phyloP scores from a whole-genome alignment of 2,113 vertebrate genomes.

The Fregata magnificens region DNA sequence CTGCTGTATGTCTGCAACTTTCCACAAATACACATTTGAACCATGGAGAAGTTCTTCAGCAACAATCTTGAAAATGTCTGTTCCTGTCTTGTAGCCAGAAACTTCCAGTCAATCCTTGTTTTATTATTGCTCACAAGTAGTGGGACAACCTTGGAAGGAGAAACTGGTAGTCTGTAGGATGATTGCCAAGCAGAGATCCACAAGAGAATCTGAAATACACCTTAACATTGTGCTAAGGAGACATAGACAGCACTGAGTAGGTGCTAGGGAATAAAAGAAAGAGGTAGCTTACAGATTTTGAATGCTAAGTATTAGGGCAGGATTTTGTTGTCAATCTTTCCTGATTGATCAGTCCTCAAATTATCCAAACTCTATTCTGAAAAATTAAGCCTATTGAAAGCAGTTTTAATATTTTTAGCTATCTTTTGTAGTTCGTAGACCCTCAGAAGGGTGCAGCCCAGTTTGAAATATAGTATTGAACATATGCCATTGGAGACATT shows the following conservation, averaged over 20 bases:
- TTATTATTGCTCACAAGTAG: background rate
- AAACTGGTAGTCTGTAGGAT: background rate
- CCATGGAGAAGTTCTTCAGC: background rate
- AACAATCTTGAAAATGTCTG: background rate
- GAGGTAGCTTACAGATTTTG: background rate
- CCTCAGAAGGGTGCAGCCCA: background rate
- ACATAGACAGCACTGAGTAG: background rate
- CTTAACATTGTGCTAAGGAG: background rate
- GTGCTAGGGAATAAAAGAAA: background rate
- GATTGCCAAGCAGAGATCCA: background rate
- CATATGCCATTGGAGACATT: background rate
- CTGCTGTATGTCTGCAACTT: background rate
- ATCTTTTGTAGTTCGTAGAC: background rate
- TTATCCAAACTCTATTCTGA: background rate
- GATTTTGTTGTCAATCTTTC: background rate
- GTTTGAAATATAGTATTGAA: background rate
- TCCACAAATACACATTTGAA: background rate
- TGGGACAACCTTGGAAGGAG: background rate
- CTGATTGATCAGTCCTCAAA: background rate
- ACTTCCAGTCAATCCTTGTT: background rate
- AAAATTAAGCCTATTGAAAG: background rate
- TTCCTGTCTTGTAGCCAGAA: background rate
- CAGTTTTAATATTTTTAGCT: background rate
- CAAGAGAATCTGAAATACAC: background rate
- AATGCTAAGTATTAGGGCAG: background rate